Base-by-base conservation (phyloP, 2,888 invertebrate species). In the Julus scanicus region DNA sequence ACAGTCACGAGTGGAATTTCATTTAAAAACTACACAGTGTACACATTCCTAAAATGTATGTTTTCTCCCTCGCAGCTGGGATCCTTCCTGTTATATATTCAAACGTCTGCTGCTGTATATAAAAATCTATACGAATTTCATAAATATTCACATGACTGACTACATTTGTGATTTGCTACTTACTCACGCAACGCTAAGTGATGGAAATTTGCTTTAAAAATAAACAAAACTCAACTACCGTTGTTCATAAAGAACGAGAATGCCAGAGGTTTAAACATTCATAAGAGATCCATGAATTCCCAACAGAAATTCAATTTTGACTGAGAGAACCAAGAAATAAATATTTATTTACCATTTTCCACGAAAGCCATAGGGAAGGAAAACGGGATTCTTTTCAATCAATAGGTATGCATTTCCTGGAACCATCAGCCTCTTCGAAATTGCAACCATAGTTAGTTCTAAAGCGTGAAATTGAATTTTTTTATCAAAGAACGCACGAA, bases 51-150 rank as follows among this genome's bases (percentile, higher is more conserved):
- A 80, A 80, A 29, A 80, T 80, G 80, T 37, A 80, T 37, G 29
- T 80, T 80, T 80, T 29, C 80, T 80, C 80, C 37, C 37, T n/a
- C 80, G 80, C 80, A 80, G 80, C 80, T 80, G 29, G 80, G 29
- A 29, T 80, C 37, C 80, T 80, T 80, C 37, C 80, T 29, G 29
- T 37, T 29, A 29, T 13, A 37, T 13, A 44, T 0, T 44, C 44
- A 44, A 44, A 44, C 80, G 29, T 13, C 1, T 11, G 29, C 80
- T 9, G 80, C 80, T 80, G 80, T 37, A 80, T 80, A 80, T 80
- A 80, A 80, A 71, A 80, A 80, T 80, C 80, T 80, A 80, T 80
- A 80, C 80, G 80, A 80, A 80, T 80, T 80, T 80, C 80, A 80
- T 37, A 80, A 80, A 80, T 80, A 37, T 37, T 80, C 80, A 80